Base-by-base conservation (phyloP, 2,888 invertebrate species). In the Ctena decussata region DNA sequence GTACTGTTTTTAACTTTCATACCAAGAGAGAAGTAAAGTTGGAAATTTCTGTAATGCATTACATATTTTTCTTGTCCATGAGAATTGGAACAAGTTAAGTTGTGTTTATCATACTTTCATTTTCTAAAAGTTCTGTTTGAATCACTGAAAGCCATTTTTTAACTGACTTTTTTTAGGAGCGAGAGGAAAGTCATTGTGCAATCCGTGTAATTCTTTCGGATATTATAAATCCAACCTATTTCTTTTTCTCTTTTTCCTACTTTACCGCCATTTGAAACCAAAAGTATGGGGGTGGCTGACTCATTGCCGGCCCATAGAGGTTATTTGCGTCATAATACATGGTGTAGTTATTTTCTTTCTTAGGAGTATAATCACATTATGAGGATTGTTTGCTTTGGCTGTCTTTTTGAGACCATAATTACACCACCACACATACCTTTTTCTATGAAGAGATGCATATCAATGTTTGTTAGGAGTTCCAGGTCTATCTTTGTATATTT, bases 41-140 rank as follows among this genome's bases (percentile, higher is more conserved):
- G 89, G 37, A 95, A 87, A 76, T 92, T 94, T 18, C 89, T 44
- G 84, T 95, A 94, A 83, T 95, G 93, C 12, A 95, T 89, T 0
- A 95, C 85, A 84, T 95, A 95, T 11, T 89, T 76, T 44, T n/a
- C n/a, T 76, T 57, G 21, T 46, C 3, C 46, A 46, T 46, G 15
- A 46, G 46, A 46, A 57, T 92, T 77, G 24, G 46, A n/a, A 46
- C 46, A 46, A 46, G 46, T n/a, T 46, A 21, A 3, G 46, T 21
- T 5, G 2, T 12, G 46, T 46, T 5, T 18, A 46, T 12, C 46
- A 46, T 46, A n/a, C 46, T 46, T 46, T 46, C 21, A n/a, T 46
- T 46, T 46, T 46, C 46, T 46, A 46, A n/a, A 15, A 46, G 21
- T 5, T 3, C 18, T 15, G 18, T 46, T 46, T 46, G 46, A n/a